Evolutionary conservation across 2,113 vertebrate species (phyloP).

Genomic region (Spilogale gracilis): DNA sequence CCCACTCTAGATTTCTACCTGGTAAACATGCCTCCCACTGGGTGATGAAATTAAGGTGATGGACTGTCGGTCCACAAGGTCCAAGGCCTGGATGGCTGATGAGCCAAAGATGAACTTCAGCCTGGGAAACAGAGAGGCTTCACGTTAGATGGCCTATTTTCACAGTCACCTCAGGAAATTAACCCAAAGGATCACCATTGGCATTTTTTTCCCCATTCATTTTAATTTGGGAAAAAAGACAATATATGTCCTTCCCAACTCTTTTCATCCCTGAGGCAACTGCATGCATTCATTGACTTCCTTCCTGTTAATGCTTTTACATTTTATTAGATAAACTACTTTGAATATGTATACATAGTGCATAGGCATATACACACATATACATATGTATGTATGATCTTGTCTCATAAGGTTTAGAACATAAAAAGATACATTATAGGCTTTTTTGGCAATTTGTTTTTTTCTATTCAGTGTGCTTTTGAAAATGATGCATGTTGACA

Average conservation of each 20-base stretch:
- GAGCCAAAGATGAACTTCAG: slow-evolving; percentile 95
- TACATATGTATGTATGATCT: neutral
- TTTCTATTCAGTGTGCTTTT: neutral
- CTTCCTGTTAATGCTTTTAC: neutral
- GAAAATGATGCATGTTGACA: neutral
- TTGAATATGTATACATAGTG: neutral
- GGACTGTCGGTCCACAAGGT: slow-evolving; percentile 93
- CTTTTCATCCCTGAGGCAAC: neutral
- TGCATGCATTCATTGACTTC: neutral
- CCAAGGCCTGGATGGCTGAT: slow-evolving; percentile 93
- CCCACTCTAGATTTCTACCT: slow-evolving; percentile 87
- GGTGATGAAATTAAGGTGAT: slow-evolving; percentile 92
- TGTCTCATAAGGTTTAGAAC: slow-evolving; percentile 38
- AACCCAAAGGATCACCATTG: neutral
- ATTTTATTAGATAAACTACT: neutral
- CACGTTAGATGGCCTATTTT: slow-evolving; percentile 17
- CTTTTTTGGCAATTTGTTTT: neutral
- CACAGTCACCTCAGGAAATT: neutral
- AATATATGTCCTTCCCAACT: neutral
- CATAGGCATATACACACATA: fast-evolving
- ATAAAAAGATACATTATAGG: neutral
- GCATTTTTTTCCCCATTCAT: neutral
- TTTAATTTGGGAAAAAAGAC: slow-evolving; percentile 49
- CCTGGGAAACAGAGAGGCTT: slow-evolving; percentile 82
- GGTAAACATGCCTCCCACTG: slow-evolving; percentile 93